These are phyloP conservation scores for Nomia melanderi DNA, from an alignment of 1,140 invertebrate species.

Conservation along the genomic window DNA sequence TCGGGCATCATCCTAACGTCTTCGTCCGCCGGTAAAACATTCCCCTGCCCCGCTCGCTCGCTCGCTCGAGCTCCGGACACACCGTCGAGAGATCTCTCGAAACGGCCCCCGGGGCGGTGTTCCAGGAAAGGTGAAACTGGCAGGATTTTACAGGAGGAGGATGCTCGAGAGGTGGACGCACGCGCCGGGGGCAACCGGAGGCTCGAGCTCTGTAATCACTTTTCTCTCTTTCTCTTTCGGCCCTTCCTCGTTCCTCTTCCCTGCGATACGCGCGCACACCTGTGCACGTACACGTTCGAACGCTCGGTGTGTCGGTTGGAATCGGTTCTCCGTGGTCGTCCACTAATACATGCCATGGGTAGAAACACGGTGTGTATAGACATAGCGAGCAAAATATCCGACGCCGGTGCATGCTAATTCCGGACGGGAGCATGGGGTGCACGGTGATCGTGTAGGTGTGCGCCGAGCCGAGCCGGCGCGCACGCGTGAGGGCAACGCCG, in stretches of 20 bases:
- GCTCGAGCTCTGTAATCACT: constrained; percentile 80
- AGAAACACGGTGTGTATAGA: no score
- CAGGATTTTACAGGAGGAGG: constrained; percentile 56
- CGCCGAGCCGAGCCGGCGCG: constrained; percentile 48
- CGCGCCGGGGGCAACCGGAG: constrained; percentile 80
- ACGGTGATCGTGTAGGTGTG: constrained; percentile 55
- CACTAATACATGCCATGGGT: no score
- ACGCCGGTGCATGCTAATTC: constrained; percentile 69
- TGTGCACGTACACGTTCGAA: no score
- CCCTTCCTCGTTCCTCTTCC: neutral
- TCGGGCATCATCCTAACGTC: constrained; percentile 23
- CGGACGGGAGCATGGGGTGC: constrained; percentile 47
- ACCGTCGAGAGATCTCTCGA: constrained; percentile 22
- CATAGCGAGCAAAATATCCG: constrained; percentile 22
- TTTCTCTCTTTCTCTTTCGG: constrained; percentile 42
- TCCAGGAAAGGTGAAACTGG: constrained; percentile 65
- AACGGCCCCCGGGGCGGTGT: constrained; percentile 57
- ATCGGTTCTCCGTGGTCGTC: no score
- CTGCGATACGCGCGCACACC: constrained; percentile 32
- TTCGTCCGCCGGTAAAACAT: constrained; percentile 45
- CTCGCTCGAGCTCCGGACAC: constrained; percentile 31
- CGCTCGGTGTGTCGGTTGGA: no score
- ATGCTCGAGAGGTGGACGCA: constrained; percentile 72
- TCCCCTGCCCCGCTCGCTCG: constrained; percentile 45
- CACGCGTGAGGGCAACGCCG: constrained; percentile 47